phyloP scores from a whole-genome alignment of 2,797 vertebrate genomes.

The Microctenopoma stevenorrisi region DNA sequence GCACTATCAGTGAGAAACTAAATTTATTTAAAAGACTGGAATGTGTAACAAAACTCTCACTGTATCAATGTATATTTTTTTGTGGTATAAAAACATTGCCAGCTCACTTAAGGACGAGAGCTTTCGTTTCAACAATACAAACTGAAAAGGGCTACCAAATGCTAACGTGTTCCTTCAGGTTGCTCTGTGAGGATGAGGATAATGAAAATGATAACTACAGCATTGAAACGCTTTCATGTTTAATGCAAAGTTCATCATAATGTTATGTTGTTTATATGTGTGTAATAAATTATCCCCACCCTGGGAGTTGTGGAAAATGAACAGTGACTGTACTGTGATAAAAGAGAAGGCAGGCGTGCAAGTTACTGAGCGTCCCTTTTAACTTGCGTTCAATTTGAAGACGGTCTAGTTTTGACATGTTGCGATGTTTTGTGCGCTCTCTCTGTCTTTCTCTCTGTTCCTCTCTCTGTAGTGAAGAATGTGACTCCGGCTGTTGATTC shows the following conservation, averaged over 20 bases:
- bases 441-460: constrained; percentile 6
- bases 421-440: constrained; percentile 34
- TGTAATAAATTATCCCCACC: constrained; percentile 25
- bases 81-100: neutral
- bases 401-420: constrained; percentile 75
- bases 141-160: neutral
- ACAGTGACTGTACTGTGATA: constrained; percentile 9
- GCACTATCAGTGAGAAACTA: no score
- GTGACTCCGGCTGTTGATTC: constrained; percentile 69
- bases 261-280: constrained; percentile 3
- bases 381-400: constrained; percentile 39
- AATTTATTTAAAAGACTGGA: no score
- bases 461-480: constrained; percentile 61
- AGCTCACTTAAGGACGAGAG: neutral
- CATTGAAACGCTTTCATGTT: constrained; percentile 9
- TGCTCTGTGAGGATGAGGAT: neutral
- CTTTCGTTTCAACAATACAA: neutral
- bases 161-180: neutral
- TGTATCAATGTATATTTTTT: neutral
- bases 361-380: constrained; percentile 42
- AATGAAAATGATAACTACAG: neutral
- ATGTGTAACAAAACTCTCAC: no score
- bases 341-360: constrained; percentile 23
- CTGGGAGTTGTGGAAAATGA: neutral
- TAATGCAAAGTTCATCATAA: neutral